Base-by-base conservation (phyloP, 2,113 vertebrate species). In the Bubo scandiacus region DNA sequence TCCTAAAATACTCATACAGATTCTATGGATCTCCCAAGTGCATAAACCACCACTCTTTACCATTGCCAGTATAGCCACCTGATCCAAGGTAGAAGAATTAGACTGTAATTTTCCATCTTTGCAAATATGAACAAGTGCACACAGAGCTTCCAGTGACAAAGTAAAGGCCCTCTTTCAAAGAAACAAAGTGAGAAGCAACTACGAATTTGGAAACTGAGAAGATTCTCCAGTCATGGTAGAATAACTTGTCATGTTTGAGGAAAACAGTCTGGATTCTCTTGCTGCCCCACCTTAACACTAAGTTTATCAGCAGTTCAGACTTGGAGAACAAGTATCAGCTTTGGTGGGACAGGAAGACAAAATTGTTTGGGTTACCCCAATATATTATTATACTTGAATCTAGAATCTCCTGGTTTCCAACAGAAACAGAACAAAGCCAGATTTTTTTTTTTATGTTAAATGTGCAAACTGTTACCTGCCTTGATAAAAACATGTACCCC, bases 41-140 rank as follows among this genome's bases (percentile, higher is more conserved):
- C 3, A 0, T 23, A 72, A 67, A 58, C 18, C 36, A 70, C 13
- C 45, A 30, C 18, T 34, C 38, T 40, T 52, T 45, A 15, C 66
- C 21, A 42, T 12, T 12, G 14, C 0, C 0, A 51, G 17, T 23
- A 21, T 1, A 75, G 38, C 5, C 2, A 0, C 66, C 10, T 29
- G 42, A 79, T 12, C 29, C 26, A 61, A 81, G 30, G 21, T 2
- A 9, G 20, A 29, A 78, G 15, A 92, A 67, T 29, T 26, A 18
- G 62, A 52, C 12, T 7, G 1, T 2, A 12, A 49, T 86, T 66
- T 81, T 66, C 58, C 51, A 78, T 51, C 61, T 73, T 25, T 70
- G 36, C 20, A 86, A 78, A 89, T 43, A 7, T 51, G 7, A 78
- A n/a, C 26, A 72, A 47, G 20, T 23, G 6, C 29, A n/a, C 9